A percentile compares a stretch with the other conserved stretches of the same genome.
Evolutionary conservation across 1,140 invertebrate species (phyloP).

Genomic region (Hormaphis cornu): DNA sequence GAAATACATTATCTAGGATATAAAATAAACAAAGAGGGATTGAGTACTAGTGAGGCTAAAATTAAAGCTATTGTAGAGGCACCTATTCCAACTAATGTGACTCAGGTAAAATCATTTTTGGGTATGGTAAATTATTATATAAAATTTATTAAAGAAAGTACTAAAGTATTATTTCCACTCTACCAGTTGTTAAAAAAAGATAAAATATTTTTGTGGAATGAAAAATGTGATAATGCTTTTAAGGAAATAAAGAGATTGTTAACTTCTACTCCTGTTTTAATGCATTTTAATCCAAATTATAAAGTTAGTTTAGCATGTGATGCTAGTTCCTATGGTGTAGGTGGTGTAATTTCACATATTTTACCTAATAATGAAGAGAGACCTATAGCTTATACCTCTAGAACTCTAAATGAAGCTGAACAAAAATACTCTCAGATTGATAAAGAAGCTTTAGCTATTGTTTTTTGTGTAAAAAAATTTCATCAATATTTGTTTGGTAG

Average conservation of each 20-base stretch:
- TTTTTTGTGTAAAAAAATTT: constrained; percentile 43
- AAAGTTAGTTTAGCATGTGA: constrained; percentile 39
- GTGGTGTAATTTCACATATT: constrained; percentile 40
- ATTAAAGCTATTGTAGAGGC: constrained; percentile 40
- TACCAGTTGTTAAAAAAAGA: constrained; percentile 33
- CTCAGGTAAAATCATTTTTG: constrained; percentile 36
- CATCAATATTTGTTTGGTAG: constrained; percentile 37
- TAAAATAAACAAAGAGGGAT: constrained; percentile 19
- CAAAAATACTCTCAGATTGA: constrained; percentile 44
- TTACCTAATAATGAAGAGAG: constrained; percentile 37
- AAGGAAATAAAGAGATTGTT: constrained; percentile 33
- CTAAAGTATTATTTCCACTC: constrained; percentile 32
- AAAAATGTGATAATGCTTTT: constrained; percentile 33
- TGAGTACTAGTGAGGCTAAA: constrained; percentile 36
- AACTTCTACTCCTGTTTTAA: constrained; percentile 35
- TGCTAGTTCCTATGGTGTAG: constrained; percentile 40
- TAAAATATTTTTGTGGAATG: constrained; percentile 32
- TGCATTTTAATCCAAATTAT: constrained; percentile 38
- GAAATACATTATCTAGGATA: constrained; percentile 28
- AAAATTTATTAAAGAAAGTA: constrained; percentile 33
- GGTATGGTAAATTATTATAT: constrained; percentile 35
- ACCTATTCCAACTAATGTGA: constrained; percentile 39
- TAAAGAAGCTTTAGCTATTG: constrained; percentile 44
- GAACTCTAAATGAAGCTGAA: constrained; percentile 38
- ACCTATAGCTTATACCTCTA: constrained; percentile 41